These are phyloP conservation scores for Poeciliopsis gracilis DNA, from an alignment of 2,797 vertebrate genomes.

Conservation along the genomic window DNA sequence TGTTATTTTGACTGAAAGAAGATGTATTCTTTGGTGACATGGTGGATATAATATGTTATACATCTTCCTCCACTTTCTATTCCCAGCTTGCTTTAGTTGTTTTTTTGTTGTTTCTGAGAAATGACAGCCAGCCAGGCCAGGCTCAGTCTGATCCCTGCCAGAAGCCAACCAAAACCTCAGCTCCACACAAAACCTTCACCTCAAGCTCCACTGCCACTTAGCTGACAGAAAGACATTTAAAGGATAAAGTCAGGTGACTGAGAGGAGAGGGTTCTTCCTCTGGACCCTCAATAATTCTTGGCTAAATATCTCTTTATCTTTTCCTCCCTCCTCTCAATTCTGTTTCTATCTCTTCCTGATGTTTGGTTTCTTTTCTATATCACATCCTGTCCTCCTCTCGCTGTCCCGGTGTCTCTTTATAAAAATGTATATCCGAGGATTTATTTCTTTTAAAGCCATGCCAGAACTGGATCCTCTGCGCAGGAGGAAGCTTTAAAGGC, in stretches of 20 bases:
- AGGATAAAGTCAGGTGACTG: slow-evolving; percentile 60
- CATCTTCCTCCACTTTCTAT: slow-evolving; percentile 11
- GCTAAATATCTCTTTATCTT: slow-evolving; percentile 41
- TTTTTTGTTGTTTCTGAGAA: slow-evolving; percentile 13
- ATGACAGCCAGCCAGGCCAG: slow-evolving; percentile 55
- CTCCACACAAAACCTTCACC: slow-evolving; percentile 60
- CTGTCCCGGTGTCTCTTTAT: slow-evolving; percentile 35
- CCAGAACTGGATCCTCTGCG: slow-evolving; percentile 55
- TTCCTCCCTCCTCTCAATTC: slow-evolving; percentile 5
- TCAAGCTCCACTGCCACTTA: slow-evolving; percentile 43
- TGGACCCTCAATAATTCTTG: slow-evolving; percentile 36
- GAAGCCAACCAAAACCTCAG: slow-evolving; percentile 53
- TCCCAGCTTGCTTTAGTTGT: slow-evolving; percentile 15
- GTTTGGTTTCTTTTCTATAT: slow-evolving; percentile 10
- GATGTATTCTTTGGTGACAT: neutral
- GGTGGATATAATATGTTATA: neutral
- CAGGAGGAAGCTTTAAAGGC: slow-evolving; percentile 42
- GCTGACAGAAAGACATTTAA: slow-evolving; percentile 64
- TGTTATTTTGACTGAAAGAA: neutral
- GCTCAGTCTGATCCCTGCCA: slow-evolving; percentile 59
- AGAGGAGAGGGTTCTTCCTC: slow-evolving; percentile 50
- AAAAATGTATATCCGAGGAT: slow-evolving; percentile 58
- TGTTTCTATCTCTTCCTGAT: slow-evolving; percentile 17
- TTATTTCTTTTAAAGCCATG: slow-evolving; percentile 57
- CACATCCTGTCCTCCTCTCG: slow-evolving; percentile 15